Conservation (phyloP, 2,113 vertebrate species). For the Pygoscelis antarcticus region DNA sequence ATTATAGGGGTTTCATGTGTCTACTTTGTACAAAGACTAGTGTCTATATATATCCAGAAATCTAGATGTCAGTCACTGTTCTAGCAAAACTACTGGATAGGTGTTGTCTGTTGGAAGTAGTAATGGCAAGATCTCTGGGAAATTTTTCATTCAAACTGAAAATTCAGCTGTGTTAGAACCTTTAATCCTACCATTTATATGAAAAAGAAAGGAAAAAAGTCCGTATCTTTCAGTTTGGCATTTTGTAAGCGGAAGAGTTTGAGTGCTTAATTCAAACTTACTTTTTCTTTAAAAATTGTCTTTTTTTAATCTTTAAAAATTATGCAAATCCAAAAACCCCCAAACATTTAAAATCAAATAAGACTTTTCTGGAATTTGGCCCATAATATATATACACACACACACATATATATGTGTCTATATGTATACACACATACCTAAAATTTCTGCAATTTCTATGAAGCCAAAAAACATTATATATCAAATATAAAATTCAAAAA, state of each 20-base stretch:
- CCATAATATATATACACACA: background rate
- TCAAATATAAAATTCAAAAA: background rate
- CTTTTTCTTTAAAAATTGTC: background rate
- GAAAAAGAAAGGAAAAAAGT: background rate
- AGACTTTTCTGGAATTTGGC: background rate
- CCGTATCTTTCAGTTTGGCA: fast-evolving
- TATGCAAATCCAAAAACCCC: fast-evolving
- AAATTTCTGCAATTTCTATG: background rate
- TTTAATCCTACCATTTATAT: background rate
- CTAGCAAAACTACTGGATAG: background rate
- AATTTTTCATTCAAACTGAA: background rate
- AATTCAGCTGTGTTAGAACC: background rate
- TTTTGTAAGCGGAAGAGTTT: background rate
- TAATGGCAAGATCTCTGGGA: background rate
- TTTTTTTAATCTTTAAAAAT: background rate
- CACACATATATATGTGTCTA: background rate
- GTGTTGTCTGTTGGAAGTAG: background rate
- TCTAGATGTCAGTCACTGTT: background rate
- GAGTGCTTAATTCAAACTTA: background rate
- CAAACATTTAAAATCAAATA: background rate
- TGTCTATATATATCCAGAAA: background rate
- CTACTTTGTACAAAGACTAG: background rate
- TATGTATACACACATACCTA: background rate
- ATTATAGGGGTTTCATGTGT: background rate
- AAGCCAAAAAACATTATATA: background rate